Evolutionary conservation across 2,113 vertebrate species (phyloP), one percentile per base, ranked within the genome.

Genomic region (Trichechus manatus): DNA sequence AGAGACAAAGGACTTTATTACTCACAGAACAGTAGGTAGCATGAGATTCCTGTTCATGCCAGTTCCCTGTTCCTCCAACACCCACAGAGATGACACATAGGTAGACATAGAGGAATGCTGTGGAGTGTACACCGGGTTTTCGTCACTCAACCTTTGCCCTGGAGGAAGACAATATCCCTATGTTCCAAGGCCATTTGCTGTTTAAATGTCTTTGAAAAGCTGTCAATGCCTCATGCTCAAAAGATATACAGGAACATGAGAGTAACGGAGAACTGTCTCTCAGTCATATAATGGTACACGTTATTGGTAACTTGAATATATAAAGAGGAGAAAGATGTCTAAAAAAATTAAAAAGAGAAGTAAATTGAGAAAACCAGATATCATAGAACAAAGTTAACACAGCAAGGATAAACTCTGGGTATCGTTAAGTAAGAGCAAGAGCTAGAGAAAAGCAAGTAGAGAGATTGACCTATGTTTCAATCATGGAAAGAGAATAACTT

Each of bases 1-100:
- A 90, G 93, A 90, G 72, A 94, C 31, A 92, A 85, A 92, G 31
- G 39, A 63, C n/a, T 86, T 87, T 61, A 89, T 83, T 93, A 74
- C 42, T 68, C 10, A n/a, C n/a, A 70, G 36, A 23, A 72, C 66
- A 91, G 19, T 8, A 80, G 42, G 10, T 70, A 87, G 80, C 44
- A 95, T 36, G 59, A 77, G 29, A 77, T 91, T 95, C 47, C 47
- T 85, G 29, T 29, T 33, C 42, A 29, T 36, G n/a, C 5, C 36
- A 80, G 31, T 87, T 80, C 27, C 22, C 23, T 50, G 6, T n/a
- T 20, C 50, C n/a, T 39, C 83, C 56, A 95, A 83, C 22, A 61
- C 63, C 9, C 82, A 33, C 22, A 25, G 29, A 20, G 33, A 36
- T 82, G 33, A 82, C 33, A 74, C 27, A 88, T 39, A 39, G 5